These are phyloP conservation scores for Leucoraja erinaceus DNA, from an alignment of 2,113 vertebrate genomes.

Conservation along the genomic window DNA sequence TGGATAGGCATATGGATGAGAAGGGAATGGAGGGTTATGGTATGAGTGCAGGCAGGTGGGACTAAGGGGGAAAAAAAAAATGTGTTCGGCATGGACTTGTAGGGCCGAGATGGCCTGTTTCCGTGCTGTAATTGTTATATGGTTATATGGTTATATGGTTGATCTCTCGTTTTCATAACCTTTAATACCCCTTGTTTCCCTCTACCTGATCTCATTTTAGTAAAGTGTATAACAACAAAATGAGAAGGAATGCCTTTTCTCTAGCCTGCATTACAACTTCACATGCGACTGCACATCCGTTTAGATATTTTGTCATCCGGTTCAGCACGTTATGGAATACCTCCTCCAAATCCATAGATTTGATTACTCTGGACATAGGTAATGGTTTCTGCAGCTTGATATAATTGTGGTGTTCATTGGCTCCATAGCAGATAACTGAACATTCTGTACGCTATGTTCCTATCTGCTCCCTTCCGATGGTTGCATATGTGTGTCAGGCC, in stretches of 20 bases:
- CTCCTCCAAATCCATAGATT: not conserved
- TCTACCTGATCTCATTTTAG: not conserved
- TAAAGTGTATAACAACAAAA: not conserved
- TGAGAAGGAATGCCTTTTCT: not conserved
- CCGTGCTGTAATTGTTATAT: too few relatives aligned
- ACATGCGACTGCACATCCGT: not conserved
- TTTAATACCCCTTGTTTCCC: too few relatives aligned
- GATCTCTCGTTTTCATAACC: too few relatives aligned
- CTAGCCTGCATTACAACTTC: not conserved
- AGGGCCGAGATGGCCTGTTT: too few relatives aligned
- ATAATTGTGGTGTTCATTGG: not conserved
- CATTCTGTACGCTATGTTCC: not conserved
- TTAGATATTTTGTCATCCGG: not conserved
- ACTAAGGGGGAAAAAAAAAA: too few relatives aligned
- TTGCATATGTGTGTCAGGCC: not conserved
- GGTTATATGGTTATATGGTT: too few relatives aligned
- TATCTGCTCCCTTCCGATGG: not conserved
- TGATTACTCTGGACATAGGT: not conserved
- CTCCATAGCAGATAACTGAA: not conserved
- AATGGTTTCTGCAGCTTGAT: not conserved
- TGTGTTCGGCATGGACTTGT: too few relatives aligned
- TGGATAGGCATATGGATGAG: too few relatives aligned
- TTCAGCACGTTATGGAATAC: not conserved
- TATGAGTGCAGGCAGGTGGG: too few relatives aligned
- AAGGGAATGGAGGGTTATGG: too few relatives aligned